Base-by-base conservation (phyloP, 1,140 invertebrate species). In the Sycophaga agraensis region DNA sequence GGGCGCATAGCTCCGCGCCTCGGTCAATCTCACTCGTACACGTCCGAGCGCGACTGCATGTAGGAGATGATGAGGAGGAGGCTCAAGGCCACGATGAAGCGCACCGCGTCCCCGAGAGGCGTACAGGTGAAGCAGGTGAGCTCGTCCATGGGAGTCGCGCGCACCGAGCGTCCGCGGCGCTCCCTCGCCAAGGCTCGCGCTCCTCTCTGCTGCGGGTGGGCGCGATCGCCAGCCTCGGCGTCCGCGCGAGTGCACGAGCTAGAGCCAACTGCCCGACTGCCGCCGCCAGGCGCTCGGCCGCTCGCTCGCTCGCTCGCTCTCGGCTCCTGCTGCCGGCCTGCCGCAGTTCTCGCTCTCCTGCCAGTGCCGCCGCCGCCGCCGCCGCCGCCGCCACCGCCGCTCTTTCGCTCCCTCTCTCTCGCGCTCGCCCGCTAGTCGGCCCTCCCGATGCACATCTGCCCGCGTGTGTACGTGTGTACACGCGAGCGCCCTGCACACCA, bases 221-320 rank as follows among this genome's bases (percentile, higher is more conserved):
- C 11, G 24, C 39, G 12, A 34, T 21, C 53, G 39, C 17, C 3
- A 34, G 31, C 12, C 12, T 11, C 3, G 16, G 22, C 53, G 56
- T 59, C 53, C 53, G 48, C 45, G 31, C 61, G 46, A 56, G 26
- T 26, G 12, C 37, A 43, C 45, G 46, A 56, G n/a, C 43, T 50
- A 56, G 53, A 56, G 60, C 59, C 42, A 61, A 61, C 59, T 55
- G 60, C 43, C 34, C 14, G 43, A 37, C 28, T 24, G 26, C 39
- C 8, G 51, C 16, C 37, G 22, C 19, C 19, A 9, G 26, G 26
- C 54, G 31, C 40, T 35, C 26, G 4, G 37, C 21, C 19, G 16
- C 17, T 21, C 46, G 11, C 46, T 49, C 46, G n/a, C n/a, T n/a
- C n/a, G n/a, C n/a, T n/a, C n/a, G n/a, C 12, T 31, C 26, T 22